Base-by-base conservation (phyloP, 2,888 invertebrate genomes). In the Hydrotaea cyrtoneurina region DNA sequence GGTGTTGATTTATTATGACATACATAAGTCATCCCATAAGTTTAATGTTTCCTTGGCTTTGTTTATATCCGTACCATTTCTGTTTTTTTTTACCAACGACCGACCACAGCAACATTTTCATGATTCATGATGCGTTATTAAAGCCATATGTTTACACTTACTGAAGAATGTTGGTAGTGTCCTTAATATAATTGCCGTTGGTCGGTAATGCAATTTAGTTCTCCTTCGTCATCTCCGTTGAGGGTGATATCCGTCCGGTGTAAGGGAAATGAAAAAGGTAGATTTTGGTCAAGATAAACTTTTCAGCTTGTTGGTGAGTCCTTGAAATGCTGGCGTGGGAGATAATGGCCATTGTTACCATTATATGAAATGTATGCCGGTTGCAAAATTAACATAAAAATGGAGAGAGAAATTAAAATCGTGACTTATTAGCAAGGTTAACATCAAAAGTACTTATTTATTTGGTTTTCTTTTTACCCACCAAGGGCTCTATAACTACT, bases 41-140 rank as follows among this genome's bases (percentile, higher is more conserved):
- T 59, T 26, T 59, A 59, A 23, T 59, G 59, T 59, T 26, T 50
- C 50, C 50, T 50, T 50, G 50, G 50, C 7, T 50, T n/a, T 15
- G 50, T 50, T 8, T 50, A 50, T n/a, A 50, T 50, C 50, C n/a
- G 13, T 50, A n/a, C 50, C 15, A n/a, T 31, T 31, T 31, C 7
- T 31, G 2, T 31, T 31, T 31, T 31, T 7, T 31, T 31, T 31
- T 31, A 31, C 3, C 31, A 31, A 31, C 31, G 31, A 31, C 31
- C 15, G 10, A 3, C 3, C 7, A 3, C 17, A 23, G 64, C 39
- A 19, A 36, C 23, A 55, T 73, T 46, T 23, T 23, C 62, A 78
- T 78, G 78, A 78, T 78, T 78, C 72, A 73, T 73, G 23, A 23
- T 55, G 72, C 19, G 15, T 78, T 59, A 78, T 78, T 72, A 78